Conservation (phyloP, 2,797 vertebrate species). For the Vipera ursinii region DNA sequence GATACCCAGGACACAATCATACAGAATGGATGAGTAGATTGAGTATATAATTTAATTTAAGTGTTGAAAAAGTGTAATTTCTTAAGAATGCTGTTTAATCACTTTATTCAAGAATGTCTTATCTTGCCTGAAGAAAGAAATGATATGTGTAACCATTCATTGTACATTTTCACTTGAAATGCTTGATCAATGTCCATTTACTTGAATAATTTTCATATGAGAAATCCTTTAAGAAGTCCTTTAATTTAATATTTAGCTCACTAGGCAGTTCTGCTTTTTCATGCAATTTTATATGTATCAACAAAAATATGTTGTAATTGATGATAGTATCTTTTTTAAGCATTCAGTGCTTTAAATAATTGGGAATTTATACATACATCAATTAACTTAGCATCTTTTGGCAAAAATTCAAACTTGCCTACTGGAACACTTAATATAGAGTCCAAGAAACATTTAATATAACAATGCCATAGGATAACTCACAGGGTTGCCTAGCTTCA, state of each 20-base stretch:
- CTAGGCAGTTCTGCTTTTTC: neutral
- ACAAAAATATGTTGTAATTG: neutral
- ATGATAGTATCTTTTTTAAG: neutral
- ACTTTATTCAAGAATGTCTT: conserved; percentile 21
- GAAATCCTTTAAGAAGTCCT: conserved; percentile 23
- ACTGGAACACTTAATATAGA: neutral
- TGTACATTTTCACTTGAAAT: conserved; percentile 1
- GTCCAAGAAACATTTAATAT: neutral
- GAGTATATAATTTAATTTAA: neutral
- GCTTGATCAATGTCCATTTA: neutral
- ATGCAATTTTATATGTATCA: neutral
- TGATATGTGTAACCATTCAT: conserved; percentile 10
- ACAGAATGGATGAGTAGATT: conserved; percentile 14
- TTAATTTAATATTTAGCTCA: rapidly evolving
- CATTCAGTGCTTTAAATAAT: neutral
- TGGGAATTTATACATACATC: neutral
- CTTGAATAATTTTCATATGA: neutral
- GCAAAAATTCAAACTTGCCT: neutral
- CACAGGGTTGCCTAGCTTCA: neutral
- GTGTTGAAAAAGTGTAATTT: conserved; percentile 1
- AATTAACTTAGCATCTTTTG: neutral
- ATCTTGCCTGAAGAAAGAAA: conserved; percentile 4
- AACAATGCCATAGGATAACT: neutral
- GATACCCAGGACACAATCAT: conserved; percentile 23
- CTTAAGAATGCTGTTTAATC: conserved; percentile 35